Conservation (phyloP, 1,140 invertebrate genomes). For the Drosophila lowei region DNA sequence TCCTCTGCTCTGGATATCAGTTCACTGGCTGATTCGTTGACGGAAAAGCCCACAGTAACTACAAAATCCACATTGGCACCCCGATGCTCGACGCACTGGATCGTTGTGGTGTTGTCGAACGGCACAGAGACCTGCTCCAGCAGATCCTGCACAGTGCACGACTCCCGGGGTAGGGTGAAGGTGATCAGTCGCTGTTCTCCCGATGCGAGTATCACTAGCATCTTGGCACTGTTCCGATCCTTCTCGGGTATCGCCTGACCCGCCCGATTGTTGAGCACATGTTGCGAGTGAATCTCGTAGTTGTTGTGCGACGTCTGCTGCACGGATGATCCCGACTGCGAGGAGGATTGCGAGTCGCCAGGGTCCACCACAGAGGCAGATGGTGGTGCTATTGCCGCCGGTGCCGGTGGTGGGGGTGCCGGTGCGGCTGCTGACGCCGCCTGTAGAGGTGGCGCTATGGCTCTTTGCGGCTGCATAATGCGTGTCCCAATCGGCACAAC, state of each 20-base stretch:
- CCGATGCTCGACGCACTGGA: slow-evolving; percentile 88
- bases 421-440: slow-evolving; percentile 11
- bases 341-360: not conserved
- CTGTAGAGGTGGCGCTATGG: slow-evolving; percentile 16
- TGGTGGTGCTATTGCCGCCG: not conserved
- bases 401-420: slow-evolving; percentile 1
- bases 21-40: slow-evolving; percentile 76
- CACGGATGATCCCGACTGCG: slow-evolving; percentile 59
- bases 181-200: slow-evolving; percentile 91
- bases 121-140: slow-evolving; percentile 88
- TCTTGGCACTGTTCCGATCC: slow-evolving; percentile 87
- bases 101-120: slow-evolving; percentile 86
- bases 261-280: slow-evolving; percentile 75
- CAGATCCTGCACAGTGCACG: slow-evolving; percentile 90
- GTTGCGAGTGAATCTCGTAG: slow-evolving; percentile 80
- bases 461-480: slow-evolving; percentile 44
- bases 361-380: too few species aligned
- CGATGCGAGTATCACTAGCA: slow-evolving; percentile 89
- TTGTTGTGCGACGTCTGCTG: slow-evolving; percentile 79
- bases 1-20: slow-evolving; percentile 79
- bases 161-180: slow-evolving; percentile 90
- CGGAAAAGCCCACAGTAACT: slow-evolving; percentile 86
- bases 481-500: slow-evolving; percentile 21
- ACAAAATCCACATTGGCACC: slow-evolving; percentile 90
- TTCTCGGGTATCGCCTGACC: slow-evolving; percentile 69